Conservation (phyloP, 92 coral and sea anemone genomes). For the Virgularia gustaviana region DNA sequence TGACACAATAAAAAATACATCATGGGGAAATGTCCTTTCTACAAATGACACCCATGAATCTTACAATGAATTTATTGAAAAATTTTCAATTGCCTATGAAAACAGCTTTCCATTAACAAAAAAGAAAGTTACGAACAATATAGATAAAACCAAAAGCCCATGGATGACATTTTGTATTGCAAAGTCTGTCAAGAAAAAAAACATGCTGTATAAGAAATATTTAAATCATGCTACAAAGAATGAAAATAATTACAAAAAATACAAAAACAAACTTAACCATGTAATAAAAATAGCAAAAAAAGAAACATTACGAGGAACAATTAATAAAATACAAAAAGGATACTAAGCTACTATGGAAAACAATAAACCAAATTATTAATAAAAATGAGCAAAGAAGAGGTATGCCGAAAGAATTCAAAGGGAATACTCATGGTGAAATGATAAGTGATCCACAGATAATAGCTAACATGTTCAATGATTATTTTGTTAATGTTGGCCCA, state of each 20-base stretch:
- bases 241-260: background rate
- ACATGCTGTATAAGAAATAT: too few species aligned
- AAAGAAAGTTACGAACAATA: background rate
- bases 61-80: too few species aligned
- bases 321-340: background rate
- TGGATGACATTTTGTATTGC: background rate
- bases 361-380: background rate
- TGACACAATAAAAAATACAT: background rate
- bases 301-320: background rate
- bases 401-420: background rate
- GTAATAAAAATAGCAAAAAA: background rate
- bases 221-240: background rate
- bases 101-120: background rate
- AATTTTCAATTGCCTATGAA: background rate
- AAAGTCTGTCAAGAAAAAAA: background rate
- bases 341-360: background rate
- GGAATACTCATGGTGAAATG: background rate
- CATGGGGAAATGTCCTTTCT: background rate
- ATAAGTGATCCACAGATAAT: slow-evolving; percentile 13
- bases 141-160: background rate
- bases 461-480: slow-evolving; percentile 28
- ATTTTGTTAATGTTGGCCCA: slow-evolving; percentile 31
- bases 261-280: slow-evolving; percentile 2
- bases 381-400: background rate
- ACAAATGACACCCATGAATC: background rate